phyloP scores from a whole-genome alignment of 2,797 vertebrate species.

The Lerista edwardsae region DNA sequence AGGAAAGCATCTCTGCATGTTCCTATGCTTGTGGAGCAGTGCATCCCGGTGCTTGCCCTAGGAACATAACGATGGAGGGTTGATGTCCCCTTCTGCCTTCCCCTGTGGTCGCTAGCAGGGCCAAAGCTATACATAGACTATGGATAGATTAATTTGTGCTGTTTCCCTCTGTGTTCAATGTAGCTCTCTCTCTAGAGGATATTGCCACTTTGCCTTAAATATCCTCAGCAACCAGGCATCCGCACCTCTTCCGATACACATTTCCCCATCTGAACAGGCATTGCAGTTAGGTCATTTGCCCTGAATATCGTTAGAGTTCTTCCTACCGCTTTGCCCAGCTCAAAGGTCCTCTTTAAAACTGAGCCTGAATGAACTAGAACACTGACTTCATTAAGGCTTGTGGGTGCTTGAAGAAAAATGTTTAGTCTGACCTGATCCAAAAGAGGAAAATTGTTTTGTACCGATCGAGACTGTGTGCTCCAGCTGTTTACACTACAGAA shows the following conservation, averaged over 20 bases:
- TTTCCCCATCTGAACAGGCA: not conserved
- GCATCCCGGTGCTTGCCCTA: not conserved
- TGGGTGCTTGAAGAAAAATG: not conserved
- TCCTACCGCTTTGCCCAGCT: not conserved
- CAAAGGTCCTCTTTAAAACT: not conserved
- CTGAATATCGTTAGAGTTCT: not conserved
- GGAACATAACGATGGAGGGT: not conserved
- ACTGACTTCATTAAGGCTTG: not conserved
- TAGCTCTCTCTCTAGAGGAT: not conserved
- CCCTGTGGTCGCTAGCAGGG: not conserved
- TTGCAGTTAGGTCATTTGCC: rapidly evolving
- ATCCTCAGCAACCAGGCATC: not conserved
- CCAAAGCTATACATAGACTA: not conserved
- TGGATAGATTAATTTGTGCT: not conserved
- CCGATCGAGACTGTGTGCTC: not conserved
- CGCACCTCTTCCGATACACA: not conserved
- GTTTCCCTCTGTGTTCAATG: not conserved
- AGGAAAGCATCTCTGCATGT: not conserved
- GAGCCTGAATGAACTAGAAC: not conserved
- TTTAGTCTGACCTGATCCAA: not conserved
- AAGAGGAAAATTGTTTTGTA: not conserved
- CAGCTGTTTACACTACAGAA: not conserved
- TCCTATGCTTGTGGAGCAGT: not conserved
- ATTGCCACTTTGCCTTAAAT: not conserved
- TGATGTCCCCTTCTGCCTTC: not conserved